A percentile compares a stretch with the other conserved stretches of the same genome.
Conservation (phyloP, 2,113 vertebrate genomes). For the Stercorarius parasiticus region DNA sequence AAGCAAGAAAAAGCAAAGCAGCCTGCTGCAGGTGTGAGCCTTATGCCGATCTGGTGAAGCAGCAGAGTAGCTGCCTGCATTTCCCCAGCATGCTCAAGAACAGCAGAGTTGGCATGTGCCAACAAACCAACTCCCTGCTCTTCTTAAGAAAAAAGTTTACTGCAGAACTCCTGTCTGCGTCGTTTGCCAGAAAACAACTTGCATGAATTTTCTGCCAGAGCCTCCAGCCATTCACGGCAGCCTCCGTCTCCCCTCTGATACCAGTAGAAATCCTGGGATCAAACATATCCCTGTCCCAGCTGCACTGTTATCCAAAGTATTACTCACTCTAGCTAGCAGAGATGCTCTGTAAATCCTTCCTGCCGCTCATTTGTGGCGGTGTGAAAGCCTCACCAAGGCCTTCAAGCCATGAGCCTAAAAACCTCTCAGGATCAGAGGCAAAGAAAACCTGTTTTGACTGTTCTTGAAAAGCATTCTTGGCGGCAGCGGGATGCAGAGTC, state of each 20-base stretch:
- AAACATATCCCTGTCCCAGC: background rate
- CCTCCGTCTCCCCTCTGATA: background rate
- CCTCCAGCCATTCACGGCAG: background rate
- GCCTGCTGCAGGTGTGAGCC: background rate
- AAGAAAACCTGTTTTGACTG: background rate
- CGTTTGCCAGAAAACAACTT: background rate
- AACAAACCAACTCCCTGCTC: background rate
- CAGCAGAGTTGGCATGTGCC: background rate
- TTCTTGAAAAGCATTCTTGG: constrained; percentile 57
- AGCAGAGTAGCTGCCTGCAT: background rate
- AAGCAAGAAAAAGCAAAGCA: background rate
- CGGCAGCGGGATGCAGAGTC: background rate
- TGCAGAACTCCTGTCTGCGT: background rate
- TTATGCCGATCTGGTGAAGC: background rate
- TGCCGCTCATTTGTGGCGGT: background rate
- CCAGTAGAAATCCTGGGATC: background rate
- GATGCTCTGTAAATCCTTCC: background rate
- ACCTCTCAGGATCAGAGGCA: background rate
- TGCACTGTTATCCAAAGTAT: background rate
- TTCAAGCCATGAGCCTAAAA: background rate
- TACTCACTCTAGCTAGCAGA: background rate
- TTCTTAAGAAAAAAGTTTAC: background rate
- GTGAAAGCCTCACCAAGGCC: background rate
- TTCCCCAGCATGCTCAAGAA: background rate
- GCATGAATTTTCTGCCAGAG: background rate